A percentile compares a stretch with the other conserved stretches of the same genome.
phyloP scores from a whole-genome alignment of 1,140 invertebrate genomes.

The Platyscapa corneri region DNA sequence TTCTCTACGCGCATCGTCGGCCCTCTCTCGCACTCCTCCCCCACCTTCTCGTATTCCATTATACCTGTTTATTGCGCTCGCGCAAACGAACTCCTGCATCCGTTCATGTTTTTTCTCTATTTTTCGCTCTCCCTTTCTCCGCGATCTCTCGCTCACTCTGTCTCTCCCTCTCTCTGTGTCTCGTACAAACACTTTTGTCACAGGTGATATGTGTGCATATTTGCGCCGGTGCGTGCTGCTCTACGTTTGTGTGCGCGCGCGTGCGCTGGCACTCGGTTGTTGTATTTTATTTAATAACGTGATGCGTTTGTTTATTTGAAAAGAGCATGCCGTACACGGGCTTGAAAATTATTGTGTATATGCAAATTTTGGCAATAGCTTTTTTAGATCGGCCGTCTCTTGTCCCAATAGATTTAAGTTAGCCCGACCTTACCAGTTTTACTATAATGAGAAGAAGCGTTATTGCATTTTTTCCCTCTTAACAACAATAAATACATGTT shows the following conservation, averaged over 20 bases:
- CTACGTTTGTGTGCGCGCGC: not conserved
- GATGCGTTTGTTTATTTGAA: slow-evolving; percentile 41
- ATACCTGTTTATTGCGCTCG: slow-evolving; percentile 53
- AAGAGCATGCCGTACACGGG: not conserved
- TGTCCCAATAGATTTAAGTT: not conserved
- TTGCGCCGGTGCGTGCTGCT: not conserved
- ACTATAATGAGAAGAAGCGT: not conserved
- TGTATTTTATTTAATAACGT: slow-evolving; percentile 46
- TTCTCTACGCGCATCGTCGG: slow-evolving; percentile 50
- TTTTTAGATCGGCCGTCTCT: not conserved
- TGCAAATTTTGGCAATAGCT: slow-evolving; percentile 3
- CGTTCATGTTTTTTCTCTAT: slow-evolving; percentile 4
- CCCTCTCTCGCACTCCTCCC: not conserved
- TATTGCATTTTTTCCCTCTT: not conserved
- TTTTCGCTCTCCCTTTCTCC: not conserved
- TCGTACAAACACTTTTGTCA: not conserved
- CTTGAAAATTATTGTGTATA: slow-evolving; percentile 7
- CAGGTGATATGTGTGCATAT: not conserved
- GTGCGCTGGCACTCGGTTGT: not conserved
- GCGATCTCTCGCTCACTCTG: slow-evolving; percentile 5
- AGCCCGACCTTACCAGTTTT: not conserved
- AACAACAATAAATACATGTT: not conserved
- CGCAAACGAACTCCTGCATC: slow-evolving; percentile 42
- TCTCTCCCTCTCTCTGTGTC: not conserved
- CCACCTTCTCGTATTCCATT: slow-evolving; percentile 45